Base-by-base conservation (phyloP, 2,113 vertebrate genomes). In the Centropus bengalensis region DNA sequence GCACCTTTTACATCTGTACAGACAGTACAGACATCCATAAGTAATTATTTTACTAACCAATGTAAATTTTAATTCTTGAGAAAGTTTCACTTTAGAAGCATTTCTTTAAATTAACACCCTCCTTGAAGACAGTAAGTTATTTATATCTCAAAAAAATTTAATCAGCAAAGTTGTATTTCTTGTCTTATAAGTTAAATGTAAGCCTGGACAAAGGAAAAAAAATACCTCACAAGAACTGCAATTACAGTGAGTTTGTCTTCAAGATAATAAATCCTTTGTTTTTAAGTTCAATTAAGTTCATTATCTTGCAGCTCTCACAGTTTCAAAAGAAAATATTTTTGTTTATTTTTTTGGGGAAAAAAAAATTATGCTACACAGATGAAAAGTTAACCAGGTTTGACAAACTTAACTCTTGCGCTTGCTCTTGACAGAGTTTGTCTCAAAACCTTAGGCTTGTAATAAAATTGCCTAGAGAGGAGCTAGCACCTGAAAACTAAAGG, bases 101-200 rank as follows among this genome's bases (percentile, higher is more conserved):
- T 40, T 62, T 63, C 74, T 63, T 78, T 5, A 52, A 84, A 76
- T 73, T 17, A 82, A 66, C 36, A 66, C 6, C 1, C 5, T 68
- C 52, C 91, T 83, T 75, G 76, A 90, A 86, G 69, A 75, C 17
- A 56, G 10, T 5, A 83, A 83, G 54, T 71, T 86, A 90, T 88
- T 82, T 81, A 67, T 80, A 75, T 12, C 12, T 56, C 16, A 27
- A 77, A 95, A 80, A 91, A 82, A 62, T 3, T 14, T 81, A 88
- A 93, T 91, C 87, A 92, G 67, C 74, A 90, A 86, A 69, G 49
- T 58, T 54, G 64, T 55, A 86, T 95, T 96, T 96, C 95, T 85
- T 90, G 94, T 81, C 73, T 68, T 68, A 21, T 55, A 86, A 89
- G 52, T 86, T 70, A 95, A 96, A 94, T 42, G 45, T 28, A 87